Evolutionary conservation across 1,140 invertebrate genomes (phyloP).

Genomic region (Brachionus asplanchnoidis): DNA sequence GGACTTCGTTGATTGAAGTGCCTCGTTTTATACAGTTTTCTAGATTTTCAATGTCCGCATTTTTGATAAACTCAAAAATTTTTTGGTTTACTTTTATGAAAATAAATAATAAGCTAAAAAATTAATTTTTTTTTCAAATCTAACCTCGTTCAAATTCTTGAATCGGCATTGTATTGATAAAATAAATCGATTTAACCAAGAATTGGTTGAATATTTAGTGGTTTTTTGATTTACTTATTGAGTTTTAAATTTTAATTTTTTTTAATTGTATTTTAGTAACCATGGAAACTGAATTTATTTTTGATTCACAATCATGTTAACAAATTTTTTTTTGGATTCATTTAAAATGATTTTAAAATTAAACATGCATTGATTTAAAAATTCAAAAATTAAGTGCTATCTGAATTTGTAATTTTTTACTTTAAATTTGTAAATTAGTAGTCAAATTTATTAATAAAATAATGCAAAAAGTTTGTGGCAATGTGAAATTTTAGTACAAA

Average conservation of each 20-base stretch:
- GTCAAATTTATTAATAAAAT: no score
- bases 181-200: background rate
- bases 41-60: slow-evolving; percentile 51
- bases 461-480: no score
- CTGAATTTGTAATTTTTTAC: no score
- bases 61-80: slow-evolving; percentile 54
- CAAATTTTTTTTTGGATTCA: background rate
- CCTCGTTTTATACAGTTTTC: slow-evolving; percentile 55
- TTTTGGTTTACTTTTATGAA: slow-evolving; percentile 40
- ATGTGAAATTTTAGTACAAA: no score
- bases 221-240: background rate
- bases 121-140: background rate
- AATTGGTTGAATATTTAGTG: background rate
- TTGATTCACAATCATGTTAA: background rate
- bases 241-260: background rate
- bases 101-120: background rate
- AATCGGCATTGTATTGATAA: background rate
- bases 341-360: no score
- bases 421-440: no score
- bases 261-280: background rate
- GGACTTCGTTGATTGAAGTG: slow-evolving; percentile 56
- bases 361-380: no score
- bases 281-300: background rate
- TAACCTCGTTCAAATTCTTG: slow-evolving; percentile 12
- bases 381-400: no score